Conservation (phyloP, 2,797 vertebrate genomes). For the Gallirallus australis region DNA sequence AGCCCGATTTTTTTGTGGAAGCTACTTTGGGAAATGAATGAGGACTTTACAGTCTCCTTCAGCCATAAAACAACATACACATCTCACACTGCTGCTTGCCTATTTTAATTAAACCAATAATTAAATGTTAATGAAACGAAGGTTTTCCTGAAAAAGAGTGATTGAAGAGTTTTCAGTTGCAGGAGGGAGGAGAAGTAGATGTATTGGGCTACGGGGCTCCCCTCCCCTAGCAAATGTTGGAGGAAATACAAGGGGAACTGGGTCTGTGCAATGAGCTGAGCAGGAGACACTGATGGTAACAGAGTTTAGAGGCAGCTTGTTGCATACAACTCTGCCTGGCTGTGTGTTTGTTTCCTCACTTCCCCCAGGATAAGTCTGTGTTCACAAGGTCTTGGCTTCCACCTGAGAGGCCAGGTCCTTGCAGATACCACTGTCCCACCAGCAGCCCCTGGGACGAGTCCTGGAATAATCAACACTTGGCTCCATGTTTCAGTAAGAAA, state of each 20-base stretch:
- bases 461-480: not conserved
- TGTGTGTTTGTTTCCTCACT: not conserved
- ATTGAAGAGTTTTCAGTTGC: slow-evolving; percentile 60
- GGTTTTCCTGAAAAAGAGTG: slow-evolving; percentile 61
- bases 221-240: not conserved
- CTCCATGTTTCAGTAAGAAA: not conserved
- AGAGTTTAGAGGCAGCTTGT: not conserved
- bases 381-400: not conserved
- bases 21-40: slow-evolving; percentile 69
- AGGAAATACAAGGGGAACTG: not conserved
- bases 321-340: not conserved
- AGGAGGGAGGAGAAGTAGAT: not conserved
- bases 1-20: slow-evolving; percentile 66
- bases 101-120: slow-evolving; percentile 80
- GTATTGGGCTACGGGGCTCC: not conserved
- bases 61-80: slow-evolving; percentile 64
- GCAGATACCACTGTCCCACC: not conserved
- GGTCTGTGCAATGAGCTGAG: not conserved
- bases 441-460: not conserved
- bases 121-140: slow-evolving; percentile 78
- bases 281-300: slow-evolving; percentile 20
- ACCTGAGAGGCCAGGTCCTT: not conserved
- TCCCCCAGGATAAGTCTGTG: not conserved
- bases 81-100: slow-evolving; percentile 66
- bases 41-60: slow-evolving; percentile 66